A percentile compares a stretch with the other conserved stretches of the same genome.
Conservation (phyloP, 2,113 vertebrate species). For the Periophthalmodon schlosseri region DNA sequence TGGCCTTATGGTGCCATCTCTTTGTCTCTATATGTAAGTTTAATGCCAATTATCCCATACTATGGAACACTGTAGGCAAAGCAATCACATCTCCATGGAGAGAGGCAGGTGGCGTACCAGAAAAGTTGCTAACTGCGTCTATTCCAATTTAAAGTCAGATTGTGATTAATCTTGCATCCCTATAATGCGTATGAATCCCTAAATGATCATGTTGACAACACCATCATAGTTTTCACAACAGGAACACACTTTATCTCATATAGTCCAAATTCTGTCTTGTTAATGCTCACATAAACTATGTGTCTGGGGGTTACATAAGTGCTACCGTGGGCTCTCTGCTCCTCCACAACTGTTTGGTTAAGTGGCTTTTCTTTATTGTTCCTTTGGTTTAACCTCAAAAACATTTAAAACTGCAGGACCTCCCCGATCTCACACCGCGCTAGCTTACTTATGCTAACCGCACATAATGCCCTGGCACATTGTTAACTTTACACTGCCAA, state of each 20-base stretch:
- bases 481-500: neutral
- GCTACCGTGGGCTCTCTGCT: neutral
- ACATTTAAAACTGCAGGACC: constrained; percentile 6
- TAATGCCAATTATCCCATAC: too few relatives aligned
- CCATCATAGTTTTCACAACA: neutral
- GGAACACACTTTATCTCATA: neutral
- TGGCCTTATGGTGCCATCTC: too few relatives aligned
- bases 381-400: constrained; percentile 12
- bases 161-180: too few relatives aligned
- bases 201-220: neutral
- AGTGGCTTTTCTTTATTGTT: constrained; percentile 3
- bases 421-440: neutral
- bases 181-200: too few relatives aligned
- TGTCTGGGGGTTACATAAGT: neutral
- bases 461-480: neutral
- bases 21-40: too few relatives aligned
- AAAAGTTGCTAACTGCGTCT: too few relatives aligned
- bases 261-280: neutral
- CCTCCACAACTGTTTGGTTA: neutral
- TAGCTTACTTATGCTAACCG: constrained; percentile 2
- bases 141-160: too few relatives aligned
- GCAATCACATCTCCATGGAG: too few relatives aligned
- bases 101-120: too few relatives aligned
- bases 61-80: too few relatives aligned
- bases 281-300: neutral